Evolutionary conservation across 2,797 vertebrate species (phyloP), one percentile per base, ranked within the genome.

Genomic region (Astyanax mexicanus): DNA sequence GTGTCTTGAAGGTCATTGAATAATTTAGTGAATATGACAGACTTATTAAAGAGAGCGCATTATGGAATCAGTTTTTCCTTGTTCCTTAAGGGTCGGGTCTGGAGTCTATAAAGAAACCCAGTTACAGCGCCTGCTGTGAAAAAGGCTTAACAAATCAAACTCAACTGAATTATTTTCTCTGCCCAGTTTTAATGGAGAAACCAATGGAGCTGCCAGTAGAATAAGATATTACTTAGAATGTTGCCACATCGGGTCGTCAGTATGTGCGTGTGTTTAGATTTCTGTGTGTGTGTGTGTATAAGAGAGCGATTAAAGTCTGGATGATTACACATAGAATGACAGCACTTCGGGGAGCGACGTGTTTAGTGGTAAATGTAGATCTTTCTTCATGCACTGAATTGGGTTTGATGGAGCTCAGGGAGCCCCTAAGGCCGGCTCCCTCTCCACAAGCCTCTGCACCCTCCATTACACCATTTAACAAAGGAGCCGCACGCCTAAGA

Each of bases 281-380:
- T 67, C 32, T 57, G 29, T 35, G 40, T 47, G 4, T 38, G 47
- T 57, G 29, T 35, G 40, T 47, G 4, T 38, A 47, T 51, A 51
- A 51, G 7, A 74, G 6, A 29, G 37, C 47, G 19, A 19, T 21
- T 21, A 21, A 8, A 25, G 13, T 21, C 19, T 42, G 35, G 60
- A 40, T 21, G 45, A 73, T 19, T 19, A 6, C 23, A 23, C 37
- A 17, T 15, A 37, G 40, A 90, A 90, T 91, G 89, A 88, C 85
- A 86, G 89, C 83, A 87, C 90, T 90, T 89, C 84, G 84, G 84
- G 78, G 80, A 80, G 67, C 55, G 13, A 13, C 73, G 82, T 88
- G 83, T 83, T 81, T 77, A 74, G 74, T 67, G 73, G 75, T 49
- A 49, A 49, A 49, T 19, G 45, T 19, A 49, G 45, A 79, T 66